Conservation (phyloP, 2,113 vertebrate species). For the Stigmatopora nigra region DNA sequence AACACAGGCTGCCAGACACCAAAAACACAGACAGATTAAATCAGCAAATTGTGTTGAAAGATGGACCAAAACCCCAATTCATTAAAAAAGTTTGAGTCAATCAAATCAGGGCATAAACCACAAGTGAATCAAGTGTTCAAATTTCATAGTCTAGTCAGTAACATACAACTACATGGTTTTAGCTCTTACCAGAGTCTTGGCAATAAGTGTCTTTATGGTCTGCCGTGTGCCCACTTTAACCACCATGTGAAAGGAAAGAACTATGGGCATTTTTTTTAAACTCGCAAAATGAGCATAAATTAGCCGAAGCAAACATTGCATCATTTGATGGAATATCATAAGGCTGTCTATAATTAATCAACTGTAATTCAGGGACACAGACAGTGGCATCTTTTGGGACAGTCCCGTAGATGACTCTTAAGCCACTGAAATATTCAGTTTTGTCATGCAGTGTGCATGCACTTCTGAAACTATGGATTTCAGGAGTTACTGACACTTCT, state of each 20-base stretch:
- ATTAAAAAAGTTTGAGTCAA: constrained; percentile 9
- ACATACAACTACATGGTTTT: not conserved
- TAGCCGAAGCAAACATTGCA: constrained; percentile 7
- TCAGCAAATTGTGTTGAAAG: constrained; percentile 12
- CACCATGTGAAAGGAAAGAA: constrained; percentile 8
- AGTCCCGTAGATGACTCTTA: not conserved
- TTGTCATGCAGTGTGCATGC: not conserved
- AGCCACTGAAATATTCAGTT: not conserved
- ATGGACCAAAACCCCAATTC: constrained; percentile 3
- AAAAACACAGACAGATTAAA: constrained; percentile 10
- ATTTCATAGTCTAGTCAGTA: constrained; percentile 8
- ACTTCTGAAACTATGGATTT: not conserved
- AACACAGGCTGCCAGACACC: constrained; percentile 7
- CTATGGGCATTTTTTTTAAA: constrained; percentile 1
- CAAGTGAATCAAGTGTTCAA: constrained; percentile 10
- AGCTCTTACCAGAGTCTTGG: constrained; percentile 4
- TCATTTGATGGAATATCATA: not conserved
- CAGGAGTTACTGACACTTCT: not conserved
- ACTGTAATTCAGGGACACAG: not conserved
- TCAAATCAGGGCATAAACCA: constrained; percentile 1
- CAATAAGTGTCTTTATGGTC: not conserved
- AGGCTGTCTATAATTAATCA: not conserved
- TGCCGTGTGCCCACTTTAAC: not conserved
- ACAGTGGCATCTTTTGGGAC: not conserved
- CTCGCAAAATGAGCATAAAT: constrained; percentile 5